Evolutionary conservation across 2,797 vertebrate genomes (phyloP).

Genomic region (Thaleichthys pacificus): DNA sequence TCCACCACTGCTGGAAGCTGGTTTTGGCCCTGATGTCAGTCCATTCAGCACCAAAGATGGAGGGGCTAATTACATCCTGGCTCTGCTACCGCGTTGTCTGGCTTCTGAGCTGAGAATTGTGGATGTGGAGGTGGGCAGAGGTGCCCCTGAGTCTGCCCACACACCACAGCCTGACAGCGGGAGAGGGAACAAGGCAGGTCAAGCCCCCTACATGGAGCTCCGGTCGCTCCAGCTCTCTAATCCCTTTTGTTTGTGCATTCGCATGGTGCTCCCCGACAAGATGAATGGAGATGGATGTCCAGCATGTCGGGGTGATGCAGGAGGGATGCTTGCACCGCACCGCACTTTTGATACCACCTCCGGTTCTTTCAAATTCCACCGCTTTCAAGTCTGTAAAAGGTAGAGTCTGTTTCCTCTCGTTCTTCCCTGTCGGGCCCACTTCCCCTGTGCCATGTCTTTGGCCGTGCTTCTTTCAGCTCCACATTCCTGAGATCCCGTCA

Average conservation of each 20-base stretch:
- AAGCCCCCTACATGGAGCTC: slow-evolving; percentile 10
- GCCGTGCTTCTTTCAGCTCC: background rate
- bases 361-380: slow-evolving; percentile 50
- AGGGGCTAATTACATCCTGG: slow-evolving; percentile 38
- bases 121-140: slow-evolving; percentile 11
- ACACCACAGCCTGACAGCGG: background rate
- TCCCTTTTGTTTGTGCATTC: slow-evolving; percentile 28
- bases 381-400: slow-evolving; percentile 40
- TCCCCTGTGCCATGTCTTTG: background rate
- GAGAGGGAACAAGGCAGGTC: background rate
- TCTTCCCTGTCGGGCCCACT: background rate
- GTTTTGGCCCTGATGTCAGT: slow-evolving; percentile 3
- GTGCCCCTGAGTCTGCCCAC: background rate
- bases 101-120: slow-evolving; percentile 24
- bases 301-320: slow-evolving; percentile 30
- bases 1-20: slow-evolving; percentile 38
- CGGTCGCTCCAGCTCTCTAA: slow-evolving; percentile 28
- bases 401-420: slow-evolving; percentile 19
- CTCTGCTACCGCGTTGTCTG: slow-evolving; percentile 29
- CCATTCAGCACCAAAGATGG: slow-evolving; percentile 32
- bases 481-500: background rate
- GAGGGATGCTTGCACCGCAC: slow-evolving; percentile 17
- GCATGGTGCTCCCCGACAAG: slow-evolving; percentile 10
- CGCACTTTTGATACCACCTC: slow-evolving; percentile 32
- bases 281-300: slow-evolving; percentile 34